Conservation (phyloP, 2,113 vertebrate genomes). For the Gadus chalcogrammus region DNA sequence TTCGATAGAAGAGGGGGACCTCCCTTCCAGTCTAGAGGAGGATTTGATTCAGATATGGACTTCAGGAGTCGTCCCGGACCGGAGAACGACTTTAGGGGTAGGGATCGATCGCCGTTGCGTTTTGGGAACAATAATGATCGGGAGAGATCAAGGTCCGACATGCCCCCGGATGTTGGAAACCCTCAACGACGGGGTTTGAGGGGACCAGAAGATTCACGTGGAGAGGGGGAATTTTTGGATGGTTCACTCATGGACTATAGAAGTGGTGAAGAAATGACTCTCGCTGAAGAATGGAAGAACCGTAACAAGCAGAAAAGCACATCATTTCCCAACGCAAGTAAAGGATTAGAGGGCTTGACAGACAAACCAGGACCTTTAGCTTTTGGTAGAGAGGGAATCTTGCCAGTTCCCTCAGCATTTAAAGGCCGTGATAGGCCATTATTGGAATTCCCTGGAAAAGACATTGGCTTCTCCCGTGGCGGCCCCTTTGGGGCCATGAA, state of each 20-base stretch:
- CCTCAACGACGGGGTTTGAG: constrained; percentile 53
- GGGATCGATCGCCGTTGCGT: constrained; percentile 67
- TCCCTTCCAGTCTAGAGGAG: constrained; percentile 66
- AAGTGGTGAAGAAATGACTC: constrained; percentile 68
- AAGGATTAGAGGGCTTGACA: constrained; percentile 39
- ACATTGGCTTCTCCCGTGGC: constrained; percentile 47
- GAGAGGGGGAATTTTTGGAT: constrained; percentile 57
- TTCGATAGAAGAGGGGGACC: constrained; percentile 81
- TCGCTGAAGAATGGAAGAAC: constrained; percentile 73
- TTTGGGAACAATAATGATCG: constrained; percentile 60
- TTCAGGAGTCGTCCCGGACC: constrained; percentile 83
- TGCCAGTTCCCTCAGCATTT: constrained; percentile 47
- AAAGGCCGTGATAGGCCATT: constrained; percentile 41
- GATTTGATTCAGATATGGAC: constrained; percentile 81
- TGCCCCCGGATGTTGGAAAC: constrained; percentile 49
- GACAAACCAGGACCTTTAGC: constrained; percentile 47
- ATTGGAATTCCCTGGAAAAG: constrained; percentile 61
- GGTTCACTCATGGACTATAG: constrained; percentile 63
- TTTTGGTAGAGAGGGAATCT: constrained; percentile 52
- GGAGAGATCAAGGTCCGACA: constrained; percentile 60
- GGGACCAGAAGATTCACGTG: constrained; percentile 36
- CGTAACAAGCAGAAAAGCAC: constrained; percentile 53
- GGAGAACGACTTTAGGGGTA: constrained; percentile 67
- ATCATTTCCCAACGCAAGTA: constrained; percentile 32
- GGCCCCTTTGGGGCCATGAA: constrained; percentile 53